These are phyloP conservation scores for Scaptodrosophila lebanonensis DNA, from an alignment of 1,140 invertebrate species.

Conservation along the genomic window DNA sequence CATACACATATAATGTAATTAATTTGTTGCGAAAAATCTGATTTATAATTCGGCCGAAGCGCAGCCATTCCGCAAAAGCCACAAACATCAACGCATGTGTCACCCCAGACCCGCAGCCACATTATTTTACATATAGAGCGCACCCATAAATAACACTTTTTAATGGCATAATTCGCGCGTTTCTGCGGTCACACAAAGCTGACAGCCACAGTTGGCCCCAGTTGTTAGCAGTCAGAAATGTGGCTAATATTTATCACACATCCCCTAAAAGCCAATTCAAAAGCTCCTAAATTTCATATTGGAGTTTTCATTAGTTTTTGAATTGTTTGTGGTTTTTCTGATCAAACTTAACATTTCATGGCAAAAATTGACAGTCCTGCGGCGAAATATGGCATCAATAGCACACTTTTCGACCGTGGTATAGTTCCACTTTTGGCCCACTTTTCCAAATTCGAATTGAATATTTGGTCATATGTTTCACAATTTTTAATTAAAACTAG, in stretches of 20 bases:
- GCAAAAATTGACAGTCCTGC: no score
- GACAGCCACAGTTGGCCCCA: slow-evolving; percentile 27
- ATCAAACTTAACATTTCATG: no score
- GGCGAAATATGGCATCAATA: slow-evolving; percentile 8
- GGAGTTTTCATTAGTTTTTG: not conserved
- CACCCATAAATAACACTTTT: slow-evolving; percentile 28
- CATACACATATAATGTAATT: slow-evolving; percentile 32
- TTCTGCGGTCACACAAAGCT: slow-evolving; percentile 16
- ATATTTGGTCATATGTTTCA: no score
- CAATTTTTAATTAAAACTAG: no score
- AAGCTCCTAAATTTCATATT: slow-evolving; percentile 22
- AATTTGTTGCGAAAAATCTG: slow-evolving; percentile 34
- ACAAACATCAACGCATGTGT: not conserved
- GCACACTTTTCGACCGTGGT: no score
- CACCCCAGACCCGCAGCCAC: no score
- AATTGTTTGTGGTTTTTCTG: slow-evolving; percentile 5
- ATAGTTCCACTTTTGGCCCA: no score
- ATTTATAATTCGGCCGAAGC: slow-evolving; percentile 26
- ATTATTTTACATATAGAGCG: not conserved
- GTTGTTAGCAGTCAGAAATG: slow-evolving; percentile 14
- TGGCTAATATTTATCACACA: not conserved
- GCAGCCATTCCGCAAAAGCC: not conserved
- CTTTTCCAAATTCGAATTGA: no score
- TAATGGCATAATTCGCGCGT: slow-evolving; percentile 1
- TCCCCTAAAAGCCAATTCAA: not conserved